A percentile compares a stretch with the other conserved stretches of the same genome.
Evolutionary conservation across 2,113 vertebrate species (phyloP).

Genomic region (Phyllostomus discolor): DNA sequence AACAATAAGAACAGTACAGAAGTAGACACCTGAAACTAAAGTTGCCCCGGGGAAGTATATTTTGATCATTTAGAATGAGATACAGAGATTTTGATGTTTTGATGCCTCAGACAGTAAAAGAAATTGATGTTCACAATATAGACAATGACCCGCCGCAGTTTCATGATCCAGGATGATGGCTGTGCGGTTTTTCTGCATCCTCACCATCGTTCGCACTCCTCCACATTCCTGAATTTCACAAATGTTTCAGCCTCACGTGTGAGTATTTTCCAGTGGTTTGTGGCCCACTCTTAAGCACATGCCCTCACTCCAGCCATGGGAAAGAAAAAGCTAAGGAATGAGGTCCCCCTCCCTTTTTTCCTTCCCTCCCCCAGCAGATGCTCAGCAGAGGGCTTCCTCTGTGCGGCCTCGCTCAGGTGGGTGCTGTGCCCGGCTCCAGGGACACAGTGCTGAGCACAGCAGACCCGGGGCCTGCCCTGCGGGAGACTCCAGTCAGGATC

Average conservation of each 20-base stretch:
- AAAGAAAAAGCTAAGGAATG: neutral
- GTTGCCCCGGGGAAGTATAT: neutral
- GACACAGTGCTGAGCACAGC: neutral
- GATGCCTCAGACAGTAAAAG: neutral
- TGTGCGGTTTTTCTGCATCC: neutral
- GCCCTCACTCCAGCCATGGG: neutral
- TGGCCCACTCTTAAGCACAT: neutral
- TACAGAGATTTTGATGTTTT: neutral
- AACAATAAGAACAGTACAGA: neutral
- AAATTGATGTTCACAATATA: neutral
- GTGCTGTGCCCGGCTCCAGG: neutral
- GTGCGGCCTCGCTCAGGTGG: neutral
- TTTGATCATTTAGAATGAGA: neutral
- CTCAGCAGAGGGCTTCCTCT: fast-evolving
- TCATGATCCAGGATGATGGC: neutral
- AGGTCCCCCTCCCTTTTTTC: too few species aligned
- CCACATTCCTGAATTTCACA: neutral
- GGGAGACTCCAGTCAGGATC: neutral
- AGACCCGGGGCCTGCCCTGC: neutral
- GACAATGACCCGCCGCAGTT: neutral
- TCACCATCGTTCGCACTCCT: neutral
- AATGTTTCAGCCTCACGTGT: neutral
- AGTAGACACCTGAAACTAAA: neutral
- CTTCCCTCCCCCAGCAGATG: neutral
- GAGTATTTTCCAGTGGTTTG: neutral